A percentile compares a stretch with the other conserved stretches of the same genome.
phyloP scores from a whole-genome alignment of 2,113 vertebrate genomes.

The Nycticebus coucang region DNA sequence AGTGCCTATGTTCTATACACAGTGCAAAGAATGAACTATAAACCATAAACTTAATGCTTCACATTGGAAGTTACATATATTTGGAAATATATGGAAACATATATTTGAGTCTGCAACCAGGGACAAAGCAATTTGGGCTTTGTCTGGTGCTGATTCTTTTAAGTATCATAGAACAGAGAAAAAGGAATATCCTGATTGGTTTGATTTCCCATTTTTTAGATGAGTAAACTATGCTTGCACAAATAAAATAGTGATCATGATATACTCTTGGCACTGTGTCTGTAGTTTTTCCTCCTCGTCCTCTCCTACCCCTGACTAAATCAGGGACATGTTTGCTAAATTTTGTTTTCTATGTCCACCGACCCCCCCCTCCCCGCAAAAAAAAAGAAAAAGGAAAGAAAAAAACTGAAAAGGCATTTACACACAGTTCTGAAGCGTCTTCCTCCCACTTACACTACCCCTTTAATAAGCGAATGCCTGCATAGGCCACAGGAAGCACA shows the following conservation, averaged over 20 bases:
- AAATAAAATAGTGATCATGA: not conserved
- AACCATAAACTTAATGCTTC: not conserved
- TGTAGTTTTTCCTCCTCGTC: not conserved
- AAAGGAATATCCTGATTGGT: not conserved
- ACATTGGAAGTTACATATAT: not conserved
- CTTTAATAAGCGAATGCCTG: slow-evolving; percentile 14
- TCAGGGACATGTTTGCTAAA: not conserved
- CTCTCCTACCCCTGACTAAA: not conserved
- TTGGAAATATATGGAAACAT: not conserved
- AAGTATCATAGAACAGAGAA: not conserved
- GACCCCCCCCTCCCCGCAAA: too few relatives aligned
- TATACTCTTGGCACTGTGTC: not conserved
- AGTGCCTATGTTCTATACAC: not conserved
- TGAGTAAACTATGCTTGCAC: not conserved
- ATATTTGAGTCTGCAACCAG: not conserved
- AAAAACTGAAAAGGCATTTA: not conserved
- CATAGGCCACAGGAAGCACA: not conserved
- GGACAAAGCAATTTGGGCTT: not conserved
- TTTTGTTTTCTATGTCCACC: not conserved
- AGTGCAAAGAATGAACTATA: not conserved
- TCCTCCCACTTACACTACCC: not conserved
- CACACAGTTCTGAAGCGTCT: not conserved
- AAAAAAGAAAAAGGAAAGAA: not conserved
- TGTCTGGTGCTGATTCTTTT: not conserved
- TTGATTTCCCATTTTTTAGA: not conserved